Conservation (phyloP, 2,113 vertebrate genomes). For the Percopsis transmontana region DNA sequence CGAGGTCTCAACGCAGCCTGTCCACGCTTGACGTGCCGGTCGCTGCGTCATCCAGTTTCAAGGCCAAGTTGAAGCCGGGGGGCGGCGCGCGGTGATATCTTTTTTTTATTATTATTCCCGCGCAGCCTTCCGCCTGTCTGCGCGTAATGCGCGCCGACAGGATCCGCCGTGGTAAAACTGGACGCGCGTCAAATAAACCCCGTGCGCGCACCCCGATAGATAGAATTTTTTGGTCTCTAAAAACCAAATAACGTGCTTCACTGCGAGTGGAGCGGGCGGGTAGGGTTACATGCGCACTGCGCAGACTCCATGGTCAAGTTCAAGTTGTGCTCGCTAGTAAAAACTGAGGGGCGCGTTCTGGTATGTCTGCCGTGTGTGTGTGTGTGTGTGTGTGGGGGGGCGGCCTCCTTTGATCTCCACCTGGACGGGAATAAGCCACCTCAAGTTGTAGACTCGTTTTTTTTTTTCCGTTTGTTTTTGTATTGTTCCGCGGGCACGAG, state of each 20-base stretch:
- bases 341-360: conserved; percentile 64
- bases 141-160: conserved; percentile 11
- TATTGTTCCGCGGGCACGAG: not conserved
- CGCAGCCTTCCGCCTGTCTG: conserved; percentile 21
- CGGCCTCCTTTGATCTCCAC: conserved; percentile 55
- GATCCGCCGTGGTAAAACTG: not conserved
- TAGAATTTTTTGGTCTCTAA: conserved; percentile 1
- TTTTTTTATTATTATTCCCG: not conserved
- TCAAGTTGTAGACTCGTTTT: conserved; percentile 15
- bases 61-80: conserved; percentile 72
- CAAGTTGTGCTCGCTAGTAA: conserved; percentile 76
- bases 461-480: conserved; percentile 12
- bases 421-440: conserved; percentile 25
- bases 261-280: conserved; percentile 20
- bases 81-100: conserved; percentile 40
- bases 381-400: too few species aligned
- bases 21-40: conserved; percentile 50
- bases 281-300: conserved; percentile 57
- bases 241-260: conserved; percentile 29
- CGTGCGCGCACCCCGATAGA: not conserved
- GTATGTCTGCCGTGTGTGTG: conserved; percentile 65
- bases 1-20: conserved; percentile 70
- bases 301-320: conserved; percentile 80
- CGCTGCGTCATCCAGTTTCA: conserved; percentile 74
- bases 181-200: not conserved